phyloP scores from a whole-genome alignment of 2,797 vertebrate genomes.

The Cuculus canorus region DNA sequence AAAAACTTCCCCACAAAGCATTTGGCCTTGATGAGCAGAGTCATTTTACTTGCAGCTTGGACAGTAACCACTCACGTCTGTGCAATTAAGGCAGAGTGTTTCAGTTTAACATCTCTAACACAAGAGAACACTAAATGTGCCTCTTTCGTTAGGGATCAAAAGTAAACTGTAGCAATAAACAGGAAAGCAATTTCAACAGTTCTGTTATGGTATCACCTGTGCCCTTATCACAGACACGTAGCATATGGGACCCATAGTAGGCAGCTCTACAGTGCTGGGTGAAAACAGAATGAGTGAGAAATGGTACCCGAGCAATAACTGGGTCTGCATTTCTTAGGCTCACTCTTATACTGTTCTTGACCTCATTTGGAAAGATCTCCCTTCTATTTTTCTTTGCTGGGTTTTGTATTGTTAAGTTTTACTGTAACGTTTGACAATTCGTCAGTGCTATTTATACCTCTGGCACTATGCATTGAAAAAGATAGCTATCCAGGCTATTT shows the following conservation, averaged over 20 bases:
- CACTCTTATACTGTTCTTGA: background rate
- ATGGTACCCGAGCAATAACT: background rate
- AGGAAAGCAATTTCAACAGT: constrained; percentile 30
- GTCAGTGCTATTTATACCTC: background rate
- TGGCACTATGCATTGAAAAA: background rate
- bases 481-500: background rate
- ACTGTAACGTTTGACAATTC: background rate
- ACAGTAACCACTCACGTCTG: background rate
- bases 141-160: constrained; percentile 60
- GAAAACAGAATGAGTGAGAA: constrained; percentile 35
- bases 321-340: background rate
- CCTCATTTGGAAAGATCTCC: background rate
- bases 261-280: background rate
- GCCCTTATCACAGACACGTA: background rate
- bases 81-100: constrained; percentile 53
- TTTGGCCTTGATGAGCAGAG: constrained; percentile 45
- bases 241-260: fast-evolving
- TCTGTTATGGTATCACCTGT: background rate
- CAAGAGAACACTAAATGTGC: constrained; percentile 51
- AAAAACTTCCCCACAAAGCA: constrained; percentile 35
- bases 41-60: constrained; percentile 42
- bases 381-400: fast-evolving
- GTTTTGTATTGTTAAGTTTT: background rate
- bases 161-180: constrained; percentile 58
- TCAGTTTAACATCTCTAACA: constrained; percentile 12